phyloP scores from a whole-genome alignment of 2,113 vertebrate genomes.

The Arizona elegans region DNA sequence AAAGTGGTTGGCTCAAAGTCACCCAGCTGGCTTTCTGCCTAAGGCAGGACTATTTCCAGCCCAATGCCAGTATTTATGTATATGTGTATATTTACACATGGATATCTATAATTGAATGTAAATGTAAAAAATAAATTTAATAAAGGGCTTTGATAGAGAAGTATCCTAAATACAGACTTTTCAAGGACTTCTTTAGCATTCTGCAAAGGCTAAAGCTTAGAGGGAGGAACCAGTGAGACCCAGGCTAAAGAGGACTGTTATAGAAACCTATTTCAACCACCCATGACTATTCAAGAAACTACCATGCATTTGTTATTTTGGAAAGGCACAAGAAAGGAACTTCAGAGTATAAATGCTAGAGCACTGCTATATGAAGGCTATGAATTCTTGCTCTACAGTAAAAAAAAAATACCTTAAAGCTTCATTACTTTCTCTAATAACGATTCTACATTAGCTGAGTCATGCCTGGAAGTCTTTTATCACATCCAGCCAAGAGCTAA shows the following conservation, averaged over 20 bases:
- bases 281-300: neutral
- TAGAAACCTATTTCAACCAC: neutral
- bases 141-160: neutral
- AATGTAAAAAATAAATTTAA: neutral
- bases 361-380: neutral
- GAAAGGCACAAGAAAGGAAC: neutral
- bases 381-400: neutral
- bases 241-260: neutral
- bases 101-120: neutral
- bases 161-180: neutral
- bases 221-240: neutral
- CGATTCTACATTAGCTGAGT: neutral
- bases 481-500: neutral
- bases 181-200: slow-evolving; percentile 1
- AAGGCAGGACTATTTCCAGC: neutral
- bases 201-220: neutral
- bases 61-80: neutral
- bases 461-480: neutral
- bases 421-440: neutral
- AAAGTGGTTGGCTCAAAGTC: neutral
- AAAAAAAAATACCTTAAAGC: neutral
- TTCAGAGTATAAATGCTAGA: neutral
- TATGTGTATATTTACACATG: neutral
- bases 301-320: neutral
- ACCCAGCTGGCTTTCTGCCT: neutral